A percentile compares a stretch with the other conserved stretches of the same genome.
These are phyloP conservation scores for Ibidorhyncha struthersii DNA, from an alignment of 2,113 vertebrate genomes.

Conservation along the genomic window DNA sequence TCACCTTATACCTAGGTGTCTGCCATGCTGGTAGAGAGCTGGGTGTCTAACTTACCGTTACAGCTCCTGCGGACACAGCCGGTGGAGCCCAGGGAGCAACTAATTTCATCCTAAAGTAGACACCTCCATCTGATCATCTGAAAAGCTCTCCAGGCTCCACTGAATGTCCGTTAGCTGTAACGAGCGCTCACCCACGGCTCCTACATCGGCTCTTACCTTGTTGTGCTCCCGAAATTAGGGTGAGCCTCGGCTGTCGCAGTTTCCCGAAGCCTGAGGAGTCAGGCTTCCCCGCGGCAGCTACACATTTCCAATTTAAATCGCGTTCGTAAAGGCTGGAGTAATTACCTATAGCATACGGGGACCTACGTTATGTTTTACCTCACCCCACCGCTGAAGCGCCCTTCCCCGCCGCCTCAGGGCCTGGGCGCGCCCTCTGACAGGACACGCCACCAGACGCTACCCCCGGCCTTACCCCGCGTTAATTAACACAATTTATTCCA, in stretches of 20 bases:
- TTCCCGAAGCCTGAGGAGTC: fast-evolving
- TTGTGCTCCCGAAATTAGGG: fast-evolving
- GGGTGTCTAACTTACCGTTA: no score
- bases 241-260: not conserved
- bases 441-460: no score
- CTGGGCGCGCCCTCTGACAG: not conserved
- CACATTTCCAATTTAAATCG: not conserved
- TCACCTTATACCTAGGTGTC: fast-evolving
- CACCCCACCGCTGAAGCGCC: no score
- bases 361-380: no score
- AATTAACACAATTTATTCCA: no score
- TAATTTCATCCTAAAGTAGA: not conserved
- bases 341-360: no score
- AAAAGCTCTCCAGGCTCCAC: not conserved
- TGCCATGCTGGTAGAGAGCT: no score
- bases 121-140: not conserved
- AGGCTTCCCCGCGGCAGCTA: not conserved
- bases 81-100: not conserved
- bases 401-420: not conserved
- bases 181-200: not conserved
- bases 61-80: no score
- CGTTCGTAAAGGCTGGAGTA: not conserved
- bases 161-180: fast-evolving
- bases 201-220: fast-evolving
- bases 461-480: not conserved